A percentile compares a stretch with the other conserved stretches of the same genome.
Evolutionary conservation across 2,113 vertebrate species (phyloP).

Genomic region (Tachycineta bicolor): DNA sequence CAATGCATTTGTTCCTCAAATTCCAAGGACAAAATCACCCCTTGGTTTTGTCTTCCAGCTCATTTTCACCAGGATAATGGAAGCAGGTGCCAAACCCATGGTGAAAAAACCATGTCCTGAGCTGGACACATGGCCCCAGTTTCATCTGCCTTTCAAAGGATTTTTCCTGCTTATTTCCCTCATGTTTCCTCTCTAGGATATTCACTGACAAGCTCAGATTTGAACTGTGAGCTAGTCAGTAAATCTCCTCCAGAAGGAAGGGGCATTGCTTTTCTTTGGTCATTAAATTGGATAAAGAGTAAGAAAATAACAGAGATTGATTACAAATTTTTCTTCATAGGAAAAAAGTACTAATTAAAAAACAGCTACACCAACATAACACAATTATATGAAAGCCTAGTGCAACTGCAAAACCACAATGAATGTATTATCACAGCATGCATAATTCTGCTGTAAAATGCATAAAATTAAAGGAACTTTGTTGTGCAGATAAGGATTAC

Average conservation of each 20-base stretch:
- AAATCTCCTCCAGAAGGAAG: neutral
- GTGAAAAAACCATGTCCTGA: neutral
- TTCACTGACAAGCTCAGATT: neutral
- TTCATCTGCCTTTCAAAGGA: neutral
- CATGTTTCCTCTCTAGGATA: neutral
- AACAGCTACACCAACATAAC: neutral
- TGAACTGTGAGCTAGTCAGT: neutral
- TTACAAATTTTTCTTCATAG: neutral
- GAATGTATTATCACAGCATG: neutral
- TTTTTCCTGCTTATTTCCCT: neutral
- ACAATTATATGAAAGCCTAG: neutral
- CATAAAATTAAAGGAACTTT: neutral
- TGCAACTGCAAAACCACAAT: neutral
- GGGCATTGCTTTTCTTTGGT: neutral
- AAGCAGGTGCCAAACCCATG: accelerated
- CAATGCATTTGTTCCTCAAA: neutral
- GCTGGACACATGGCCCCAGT: accelerated
- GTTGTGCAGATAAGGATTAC: neutral
- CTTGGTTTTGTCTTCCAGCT: neutral
- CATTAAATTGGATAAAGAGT: neutral
- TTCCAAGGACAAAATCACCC: accelerated
- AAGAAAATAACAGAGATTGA: neutral
- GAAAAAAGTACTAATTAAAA: neutral
- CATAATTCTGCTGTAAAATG: neutral
- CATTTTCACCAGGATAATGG: neutral